These are phyloP conservation scores for Pogonocichla stellata DNA, from an alignment of 2,113 vertebrate species.

Conservation along the genomic window DNA sequence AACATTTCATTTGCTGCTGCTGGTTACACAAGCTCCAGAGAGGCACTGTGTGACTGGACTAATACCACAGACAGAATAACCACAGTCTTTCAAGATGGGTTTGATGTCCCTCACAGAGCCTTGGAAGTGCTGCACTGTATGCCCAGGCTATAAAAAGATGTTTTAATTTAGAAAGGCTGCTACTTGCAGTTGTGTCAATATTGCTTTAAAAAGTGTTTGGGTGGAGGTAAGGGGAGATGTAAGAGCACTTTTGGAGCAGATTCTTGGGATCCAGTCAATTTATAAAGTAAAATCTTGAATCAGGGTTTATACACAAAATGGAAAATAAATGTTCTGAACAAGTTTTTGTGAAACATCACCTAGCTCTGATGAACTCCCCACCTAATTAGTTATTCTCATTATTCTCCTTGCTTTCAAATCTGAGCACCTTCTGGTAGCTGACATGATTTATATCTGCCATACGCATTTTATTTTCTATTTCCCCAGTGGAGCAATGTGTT, in stretches of 20 bases:
- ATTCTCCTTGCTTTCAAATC: background rate
- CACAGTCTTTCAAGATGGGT: slow-evolving; percentile 13
- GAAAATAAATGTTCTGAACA: background rate
- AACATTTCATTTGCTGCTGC: background rate
- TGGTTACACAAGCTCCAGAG: slow-evolving; percentile 22
- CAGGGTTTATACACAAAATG: background rate
- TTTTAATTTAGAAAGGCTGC: slow-evolving; percentile 25
- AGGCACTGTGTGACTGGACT: background rate
- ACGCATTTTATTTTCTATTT: background rate
- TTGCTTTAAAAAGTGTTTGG: slow-evolving; percentile 24
- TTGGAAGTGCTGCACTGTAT: background rate
- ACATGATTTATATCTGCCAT: background rate
- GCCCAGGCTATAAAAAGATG: background rate
- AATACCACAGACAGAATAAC: slow-evolving; percentile 17
- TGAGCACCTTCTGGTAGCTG: background rate
- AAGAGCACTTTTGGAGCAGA: background rate
- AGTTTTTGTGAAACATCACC: background rate
- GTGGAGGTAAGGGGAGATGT: background rate
- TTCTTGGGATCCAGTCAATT: background rate
- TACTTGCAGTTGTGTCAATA: slow-evolving; percentile 46
- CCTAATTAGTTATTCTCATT: background rate
- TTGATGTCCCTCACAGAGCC: slow-evolving; percentile 20
- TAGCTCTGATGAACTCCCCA: background rate
- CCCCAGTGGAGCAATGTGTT: background rate
- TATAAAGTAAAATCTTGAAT: background rate